These are phyloP conservation scores for Amblyraja radiata DNA, from an alignment of 2,797 vertebrate genomes.

Conservation along the genomic window DNA sequence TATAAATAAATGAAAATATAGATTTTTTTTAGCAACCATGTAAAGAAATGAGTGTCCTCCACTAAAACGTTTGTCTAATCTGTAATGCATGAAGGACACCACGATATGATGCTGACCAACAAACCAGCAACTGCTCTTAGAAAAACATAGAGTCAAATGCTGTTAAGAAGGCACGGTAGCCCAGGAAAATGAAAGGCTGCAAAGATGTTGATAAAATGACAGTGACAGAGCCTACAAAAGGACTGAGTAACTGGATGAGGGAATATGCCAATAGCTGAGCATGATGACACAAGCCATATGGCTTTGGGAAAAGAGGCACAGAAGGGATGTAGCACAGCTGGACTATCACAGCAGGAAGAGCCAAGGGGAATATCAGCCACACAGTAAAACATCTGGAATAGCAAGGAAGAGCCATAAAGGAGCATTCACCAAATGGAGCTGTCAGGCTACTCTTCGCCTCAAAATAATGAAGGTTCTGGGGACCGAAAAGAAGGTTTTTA, in stretches of 20 bases:
- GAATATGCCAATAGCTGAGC: constrained; percentile 11
- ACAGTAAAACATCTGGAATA: constrained; percentile 29
- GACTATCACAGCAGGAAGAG: constrained; percentile 31
- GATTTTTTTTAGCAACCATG: not conserved
- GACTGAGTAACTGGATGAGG: constrained; percentile 16
- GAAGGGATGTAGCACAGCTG: constrained; percentile 33
- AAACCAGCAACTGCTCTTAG: not conserved
- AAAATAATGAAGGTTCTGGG: constrained; percentile 1
- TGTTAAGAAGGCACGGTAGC: not conserved
- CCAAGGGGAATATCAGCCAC: constrained; percentile 19
- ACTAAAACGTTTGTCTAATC: not conserved
- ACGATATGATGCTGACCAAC: not conserved
- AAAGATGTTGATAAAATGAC: not conserved
- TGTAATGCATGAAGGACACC: not conserved
- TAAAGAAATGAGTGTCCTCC: not conserved
- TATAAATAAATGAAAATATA: not conserved
- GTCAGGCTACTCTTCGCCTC: not conserved
- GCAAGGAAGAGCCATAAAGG: constrained; percentile 9
- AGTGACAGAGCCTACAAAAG: constrained; percentile 8
- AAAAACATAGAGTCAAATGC: not conserved
- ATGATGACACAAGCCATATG: constrained; percentile 33
- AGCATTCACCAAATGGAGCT: not conserved
- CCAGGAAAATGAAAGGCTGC: not conserved
- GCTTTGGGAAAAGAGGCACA: constrained; percentile 19
- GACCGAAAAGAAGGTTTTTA: not conserved